Conservation (phyloP, 2,113 vertebrate genomes). For the Poecile atricapillus region DNA sequence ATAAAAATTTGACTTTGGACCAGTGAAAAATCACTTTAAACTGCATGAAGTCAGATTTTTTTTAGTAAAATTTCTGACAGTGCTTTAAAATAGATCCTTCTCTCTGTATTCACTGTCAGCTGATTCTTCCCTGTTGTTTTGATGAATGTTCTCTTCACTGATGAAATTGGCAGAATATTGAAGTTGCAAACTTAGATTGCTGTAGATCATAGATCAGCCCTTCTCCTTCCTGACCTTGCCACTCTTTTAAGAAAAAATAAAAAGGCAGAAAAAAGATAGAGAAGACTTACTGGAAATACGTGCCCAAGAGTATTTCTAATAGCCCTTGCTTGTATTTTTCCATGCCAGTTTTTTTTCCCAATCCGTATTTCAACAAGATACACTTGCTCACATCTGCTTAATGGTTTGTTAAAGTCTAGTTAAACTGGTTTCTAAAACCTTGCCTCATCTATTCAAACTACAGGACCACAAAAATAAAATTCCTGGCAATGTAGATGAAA, state of each 20-base stretch:
- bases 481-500: neutral
- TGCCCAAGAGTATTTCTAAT: rapidly evolving
- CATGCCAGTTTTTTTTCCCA: neutral
- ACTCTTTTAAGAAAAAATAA: neutral
- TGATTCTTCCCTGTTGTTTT: neutral
- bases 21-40: neutral
- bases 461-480: constrained; percentile 13
- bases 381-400: neutral
- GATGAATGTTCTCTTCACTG: neutral
- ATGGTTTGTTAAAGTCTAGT: constrained; percentile 27
- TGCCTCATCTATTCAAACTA: neutral
- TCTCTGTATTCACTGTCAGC: neutral
- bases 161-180: neutral
- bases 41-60: neutral
- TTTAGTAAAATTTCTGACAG: neutral
- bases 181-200: neutral
- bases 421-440: constrained; percentile 52
- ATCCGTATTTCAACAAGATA: neutral
- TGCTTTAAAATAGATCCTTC: neutral
- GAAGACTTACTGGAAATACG: neutral
- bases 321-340: neutral
- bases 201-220: neutral
- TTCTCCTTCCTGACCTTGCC: neutral
- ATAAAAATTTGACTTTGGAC: neutral
- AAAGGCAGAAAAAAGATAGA: neutral